Conservation (phyloP, 2,797 vertebrate genomes). For the Craterocephalus amniculus region DNA sequence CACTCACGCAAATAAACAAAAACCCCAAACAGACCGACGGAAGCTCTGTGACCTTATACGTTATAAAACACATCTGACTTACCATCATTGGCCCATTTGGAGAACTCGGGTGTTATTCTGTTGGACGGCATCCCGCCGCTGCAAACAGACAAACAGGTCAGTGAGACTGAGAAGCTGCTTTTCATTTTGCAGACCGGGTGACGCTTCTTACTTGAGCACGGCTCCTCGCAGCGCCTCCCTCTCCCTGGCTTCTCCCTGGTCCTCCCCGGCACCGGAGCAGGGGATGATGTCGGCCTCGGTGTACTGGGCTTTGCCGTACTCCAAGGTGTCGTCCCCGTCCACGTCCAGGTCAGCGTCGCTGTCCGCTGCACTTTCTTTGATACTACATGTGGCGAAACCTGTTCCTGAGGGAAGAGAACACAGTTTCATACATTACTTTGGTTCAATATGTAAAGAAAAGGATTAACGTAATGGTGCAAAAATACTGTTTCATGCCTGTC, state of each 20-base stretch:
- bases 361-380: conserved; percentile 93
- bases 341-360: conserved; percentile 98
- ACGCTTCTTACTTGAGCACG: conserved; percentile 90
- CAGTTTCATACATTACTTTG: not conserved
- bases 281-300: conserved; percentile 98
- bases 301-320: conserved; percentile 99
- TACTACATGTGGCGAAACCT: conserved; percentile 96
- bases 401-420: conserved; percentile 82
- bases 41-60: not conserved
- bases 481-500: not conserved
- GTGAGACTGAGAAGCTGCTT: not conserved
- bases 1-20: not conserved
- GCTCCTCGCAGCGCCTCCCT: conserved; percentile 97
- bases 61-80: conserved; percentile 65
- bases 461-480: not conserved
- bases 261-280: conserved; percentile 97
- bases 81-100: conserved; percentile 98
- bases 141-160: conserved; percentile 23
- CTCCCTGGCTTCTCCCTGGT: conserved; percentile 97
- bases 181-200: not conserved
- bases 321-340: conserved; percentile 97
- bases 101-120: conserved; percentile 98
- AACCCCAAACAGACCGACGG: too few species aligned
- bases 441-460: not conserved
- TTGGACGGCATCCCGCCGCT: conserved; percentile 97